Base-by-base conservation (phyloP, 2,797 vertebrate genomes). In the Fistularia tabacaria region DNA sequence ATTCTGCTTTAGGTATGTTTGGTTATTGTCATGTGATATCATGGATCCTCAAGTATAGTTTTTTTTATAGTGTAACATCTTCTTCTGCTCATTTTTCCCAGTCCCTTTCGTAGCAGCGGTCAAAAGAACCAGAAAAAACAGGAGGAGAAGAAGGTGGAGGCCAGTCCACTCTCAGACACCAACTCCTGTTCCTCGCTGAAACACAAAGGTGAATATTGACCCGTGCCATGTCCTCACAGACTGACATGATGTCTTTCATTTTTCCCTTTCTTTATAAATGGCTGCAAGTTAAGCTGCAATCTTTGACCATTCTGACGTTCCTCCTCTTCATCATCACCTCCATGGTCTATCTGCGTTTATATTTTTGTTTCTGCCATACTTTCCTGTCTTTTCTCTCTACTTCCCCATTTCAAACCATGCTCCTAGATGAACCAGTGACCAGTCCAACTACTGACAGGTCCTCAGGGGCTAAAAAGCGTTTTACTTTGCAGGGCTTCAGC, bases 401-500 rank as follows among this genome's bases (percentile, higher is more conserved):
- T 48, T 14, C 41, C 25, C 54, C 14, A 2, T 40, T 36, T 36
- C 25, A 25, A 25, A 25, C 25, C 25, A 25, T 25, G 46, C 59
- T 73, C 82, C 43, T 84, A 95, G 94, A 96, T 70, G 93, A 92
- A 65, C 57, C 74, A 1, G 89, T 90, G 82, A 89, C 82, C 90
- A 95, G 90, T 82, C 92, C 92, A 60, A 90, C 93, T 84, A 90
- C 92, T 81, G 94, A 95, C 86, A 90, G 92, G 78, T 92, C 92
- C 66, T 87, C 90, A 47, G 90, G 91, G 84, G 92, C 93, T 83
- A 95, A 93, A 93, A 95, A 94, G 80, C 89, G 88, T 74, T 95
- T 95, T 92, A 92, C 79, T 12, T 92, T 97, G 82, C 94, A 95
- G 91, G 91, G 93, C 76, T 94, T 96, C 92, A 92, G 93, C 91